Conservation (phyloP, 2,888 invertebrate genomes). For the Dolichopus griseipennis region DNA sequence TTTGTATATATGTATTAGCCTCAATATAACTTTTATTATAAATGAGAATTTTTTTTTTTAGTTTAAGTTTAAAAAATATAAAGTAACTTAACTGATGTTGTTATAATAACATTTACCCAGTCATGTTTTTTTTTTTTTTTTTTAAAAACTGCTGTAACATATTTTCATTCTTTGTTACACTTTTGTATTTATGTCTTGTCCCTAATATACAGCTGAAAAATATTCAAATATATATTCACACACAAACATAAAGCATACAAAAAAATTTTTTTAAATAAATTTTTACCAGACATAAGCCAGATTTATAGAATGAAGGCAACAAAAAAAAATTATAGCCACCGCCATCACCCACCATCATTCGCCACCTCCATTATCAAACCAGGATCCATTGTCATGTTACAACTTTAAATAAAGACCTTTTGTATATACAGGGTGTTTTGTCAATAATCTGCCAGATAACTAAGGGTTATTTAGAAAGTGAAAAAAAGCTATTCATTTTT, state of each 20-base stretch:
- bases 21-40: no score
- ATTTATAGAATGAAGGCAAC: no score
- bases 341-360: no score
- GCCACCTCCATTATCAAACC: no score
- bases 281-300: background rate
- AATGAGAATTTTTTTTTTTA: background rate
- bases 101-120: constrained; percentile 1
- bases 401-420: background rate
- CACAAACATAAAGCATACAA: background rate
- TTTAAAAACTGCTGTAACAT: background rate
- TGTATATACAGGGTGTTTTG: no score
- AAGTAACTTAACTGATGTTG: constrained; percentile 6
- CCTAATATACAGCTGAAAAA: background rate
- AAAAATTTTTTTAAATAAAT: background rate
- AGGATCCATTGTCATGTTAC: no score
- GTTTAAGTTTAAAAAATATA: background rate
- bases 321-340: background rate
- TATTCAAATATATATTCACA: background rate
- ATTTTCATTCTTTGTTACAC: background rate
- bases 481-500: no score
- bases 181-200: background rate
- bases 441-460: no score
- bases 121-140: background rate
- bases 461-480: no score
- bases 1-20: no score